phyloP scores from a whole-genome alignment of 2,797 vertebrate genomes.

The Chanos chanos region DNA sequence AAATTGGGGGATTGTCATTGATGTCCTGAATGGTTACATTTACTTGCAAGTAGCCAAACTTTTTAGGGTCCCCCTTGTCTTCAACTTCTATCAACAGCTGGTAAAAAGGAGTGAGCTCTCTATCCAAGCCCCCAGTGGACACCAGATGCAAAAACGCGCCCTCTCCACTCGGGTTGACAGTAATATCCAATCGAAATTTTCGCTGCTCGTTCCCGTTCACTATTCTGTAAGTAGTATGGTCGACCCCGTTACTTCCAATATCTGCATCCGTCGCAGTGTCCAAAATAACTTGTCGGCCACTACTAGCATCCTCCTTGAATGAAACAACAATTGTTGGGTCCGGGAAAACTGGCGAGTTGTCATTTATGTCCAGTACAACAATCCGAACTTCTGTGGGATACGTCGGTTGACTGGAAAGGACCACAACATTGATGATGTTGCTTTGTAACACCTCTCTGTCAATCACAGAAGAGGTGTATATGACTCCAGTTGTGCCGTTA shows the following conservation, averaged over 20 bases:
- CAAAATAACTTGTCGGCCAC: slow-evolving; percentile 92
- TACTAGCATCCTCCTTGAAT: slow-evolving; percentile 95
- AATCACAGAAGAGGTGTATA: slow-evolving; percentile 86
- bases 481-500: slow-evolving; percentile 85
- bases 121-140: slow-evolving; percentile 88
- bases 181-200: slow-evolving; percentile 90
- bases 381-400: slow-evolving; percentile 97
- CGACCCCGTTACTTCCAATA: slow-evolving; percentile 91
- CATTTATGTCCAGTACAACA: slow-evolving; percentile 91
- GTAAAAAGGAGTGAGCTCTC: slow-evolving; percentile 85
- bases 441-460: slow-evolving; percentile 88
- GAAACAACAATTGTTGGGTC: slow-evolving; percentile 91
- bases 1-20: slow-evolving; percentile 92
- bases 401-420: slow-evolving; percentile 95
- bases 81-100: slow-evolving; percentile 92
- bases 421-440: slow-evolving; percentile 92
- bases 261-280: slow-evolving; percentile 95
- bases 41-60: slow-evolving; percentile 89
- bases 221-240: slow-evolving; percentile 93
- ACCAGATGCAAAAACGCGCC: slow-evolving; percentile 96
- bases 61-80: slow-evolving; percentile 91
- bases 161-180: slow-evolving; percentile 96
- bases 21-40: slow-evolving; percentile 96
- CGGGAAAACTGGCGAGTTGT: slow-evolving; percentile 93
- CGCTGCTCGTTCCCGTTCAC: slow-evolving; percentile 89